A percentile compares a stretch with the other conserved stretches of the same genome.
Evolutionary conservation across 2,113 vertebrate species (phyloP).

Genomic region (Psephotus haematonotus): DNA sequence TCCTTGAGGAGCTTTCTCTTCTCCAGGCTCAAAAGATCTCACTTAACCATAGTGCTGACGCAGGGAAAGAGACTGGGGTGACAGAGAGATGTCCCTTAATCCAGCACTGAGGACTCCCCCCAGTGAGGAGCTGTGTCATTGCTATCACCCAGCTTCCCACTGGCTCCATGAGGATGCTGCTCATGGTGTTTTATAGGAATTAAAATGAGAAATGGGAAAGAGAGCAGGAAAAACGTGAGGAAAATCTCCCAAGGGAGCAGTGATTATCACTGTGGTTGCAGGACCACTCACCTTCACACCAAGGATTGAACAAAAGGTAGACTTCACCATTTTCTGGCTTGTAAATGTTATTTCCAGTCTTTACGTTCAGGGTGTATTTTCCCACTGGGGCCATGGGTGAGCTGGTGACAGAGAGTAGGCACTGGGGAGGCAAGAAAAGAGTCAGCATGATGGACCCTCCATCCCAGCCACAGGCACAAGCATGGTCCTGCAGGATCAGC

Average conservation of each 20-base stretch:
- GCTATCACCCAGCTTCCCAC: not conserved
- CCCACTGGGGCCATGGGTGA: conserved; percentile 47
- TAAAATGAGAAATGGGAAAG: not conserved
- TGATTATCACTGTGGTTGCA: not conserved
- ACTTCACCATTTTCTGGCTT: not conserved
- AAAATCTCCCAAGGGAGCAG: not conserved
- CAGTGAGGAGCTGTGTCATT: not conserved
- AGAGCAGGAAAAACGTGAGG: not conserved
- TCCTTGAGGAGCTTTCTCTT: not conserved
- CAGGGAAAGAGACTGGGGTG: not conserved
- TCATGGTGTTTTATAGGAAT: not conserved
- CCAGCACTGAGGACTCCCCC: accelerated
- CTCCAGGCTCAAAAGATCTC: not conserved
- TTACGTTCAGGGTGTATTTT: conserved; percentile 55
- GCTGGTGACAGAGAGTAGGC: conserved; percentile 51
- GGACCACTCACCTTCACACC: conserved; percentile 67
- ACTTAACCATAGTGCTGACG: not conserved
- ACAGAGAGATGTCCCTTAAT: not conserved
- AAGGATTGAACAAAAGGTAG: conserved; percentile 76
- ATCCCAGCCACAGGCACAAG: not conserved
- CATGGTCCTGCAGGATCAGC: not conserved
- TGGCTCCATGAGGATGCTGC: not conserved
- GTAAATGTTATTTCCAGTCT: conserved; percentile 9
- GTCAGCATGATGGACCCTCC: not conserved
- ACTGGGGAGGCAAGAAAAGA: conserved; percentile 43